Conservation (phyloP, 2,888 invertebrate species). For the Lasioglossum malachurum region DNA sequence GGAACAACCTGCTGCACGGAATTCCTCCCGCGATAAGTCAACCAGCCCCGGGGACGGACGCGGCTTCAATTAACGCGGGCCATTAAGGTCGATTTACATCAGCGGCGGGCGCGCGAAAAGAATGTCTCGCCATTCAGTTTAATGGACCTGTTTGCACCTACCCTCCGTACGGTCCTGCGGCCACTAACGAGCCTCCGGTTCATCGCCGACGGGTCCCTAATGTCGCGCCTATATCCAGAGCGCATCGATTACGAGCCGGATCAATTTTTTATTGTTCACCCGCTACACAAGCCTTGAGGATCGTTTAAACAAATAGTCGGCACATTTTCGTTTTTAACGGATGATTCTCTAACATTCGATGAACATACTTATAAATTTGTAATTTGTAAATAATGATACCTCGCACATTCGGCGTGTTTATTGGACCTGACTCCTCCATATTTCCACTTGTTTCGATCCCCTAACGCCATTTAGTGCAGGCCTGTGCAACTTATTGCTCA, state of each 20-base stretch:
- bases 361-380: too few relatives aligned
- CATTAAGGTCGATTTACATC: slow-evolving; percentile 75
- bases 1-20: slow-evolving; percentile 60
- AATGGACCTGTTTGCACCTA: slow-evolving; percentile 76
- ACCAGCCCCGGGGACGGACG: slow-evolving; percentile 56
- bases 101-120: slow-evolving; percentile 68
- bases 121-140: slow-evolving; percentile 69
- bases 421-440: too few relatives aligned
- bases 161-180: slow-evolving; percentile 57
- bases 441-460: too few relatives aligned
- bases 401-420: too few relatives aligned
- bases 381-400: too few relatives aligned
- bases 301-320: slow-evolving; percentile 11
- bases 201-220: slow-evolving; percentile 21
- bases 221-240: slow-evolving; percentile 29
- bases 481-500: too few relatives aligned
- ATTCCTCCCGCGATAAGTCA: slow-evolving; percentile 71
- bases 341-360: too few relatives aligned
- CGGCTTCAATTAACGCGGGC: slow-evolving; percentile 74
- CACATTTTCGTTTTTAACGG: too few relatives aligned
- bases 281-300: slow-evolving; percentile 3
- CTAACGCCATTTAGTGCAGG: too few relatives aligned
- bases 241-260: slow-evolving; percentile 43
- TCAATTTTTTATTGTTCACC: slow-evolving; percentile 2
- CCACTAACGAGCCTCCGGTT: slow-evolving; percentile 63